Percentiles rank a stretch among this genome's conserved stretches.
These are phyloP conservation scores for Etheostoma perlongum DNA, from an alignment of 2,797 vertebrate species.

Conservation along the genomic window DNA sequence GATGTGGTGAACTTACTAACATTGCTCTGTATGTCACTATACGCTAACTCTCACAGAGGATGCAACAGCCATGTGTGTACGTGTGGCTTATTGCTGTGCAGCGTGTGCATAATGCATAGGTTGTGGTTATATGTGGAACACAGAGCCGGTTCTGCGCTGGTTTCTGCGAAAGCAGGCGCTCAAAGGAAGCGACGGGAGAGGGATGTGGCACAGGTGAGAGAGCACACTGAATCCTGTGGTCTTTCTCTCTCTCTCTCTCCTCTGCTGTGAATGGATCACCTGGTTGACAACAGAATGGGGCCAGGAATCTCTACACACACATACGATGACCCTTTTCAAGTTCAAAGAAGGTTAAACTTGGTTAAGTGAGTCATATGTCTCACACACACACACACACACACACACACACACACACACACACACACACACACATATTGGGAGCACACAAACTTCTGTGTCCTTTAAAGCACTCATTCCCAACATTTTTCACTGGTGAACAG, in stretches of 20 bases:
- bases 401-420: neutral
- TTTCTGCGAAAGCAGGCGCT: constrained; percentile 74
- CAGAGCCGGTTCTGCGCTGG: constrained; percentile 25
- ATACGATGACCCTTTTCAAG: constrained; percentile 31
- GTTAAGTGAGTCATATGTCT: constrained; percentile 7
- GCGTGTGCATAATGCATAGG: constrained; percentile 57
- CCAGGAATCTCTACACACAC: constrained; percentile 10
- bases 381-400: neutral
- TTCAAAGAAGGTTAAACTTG: constrained; percentile 33
- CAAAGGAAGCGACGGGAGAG: constrained; percentile 47
- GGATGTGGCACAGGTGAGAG: constrained; percentile 75
- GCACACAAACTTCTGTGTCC: neutral
- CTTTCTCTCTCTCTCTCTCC: constrained; percentile 35
- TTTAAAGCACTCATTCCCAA: neutral
- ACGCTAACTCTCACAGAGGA: constrained; percentile 42
- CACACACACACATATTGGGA: neutral
- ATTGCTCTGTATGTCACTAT: constrained; percentile 46
- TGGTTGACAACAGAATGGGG: constrained; percentile 37
- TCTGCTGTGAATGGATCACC: constrained; percentile 52
- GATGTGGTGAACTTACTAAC: constrained; percentile 73
- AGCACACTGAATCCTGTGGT: constrained; percentile 69
- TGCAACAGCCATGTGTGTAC: constrained; percentile 21
- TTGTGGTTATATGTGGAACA: constrained; percentile 64
- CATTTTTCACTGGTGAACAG: neutral
- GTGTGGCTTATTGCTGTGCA: constrained; percentile 51